Evolutionary conservation across 37 sponge, comb jelly and placozoan genomes (phyloP), one percentile per base, ranked within the genome.

Genomic region (Ephydatia muelleri): DNA sequence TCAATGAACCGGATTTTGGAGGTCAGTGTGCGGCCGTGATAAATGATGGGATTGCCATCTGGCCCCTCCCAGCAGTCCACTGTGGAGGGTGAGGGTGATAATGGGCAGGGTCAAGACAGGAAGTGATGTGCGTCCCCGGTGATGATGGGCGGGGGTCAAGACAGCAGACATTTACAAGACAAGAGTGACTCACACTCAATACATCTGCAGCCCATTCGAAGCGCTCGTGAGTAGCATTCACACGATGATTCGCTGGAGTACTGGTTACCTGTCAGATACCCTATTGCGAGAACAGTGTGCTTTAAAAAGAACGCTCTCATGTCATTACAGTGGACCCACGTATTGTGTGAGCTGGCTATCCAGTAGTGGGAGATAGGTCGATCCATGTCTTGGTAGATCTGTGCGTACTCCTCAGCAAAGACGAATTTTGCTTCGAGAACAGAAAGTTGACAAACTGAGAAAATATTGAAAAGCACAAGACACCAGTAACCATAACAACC

Each of bases 271-370:
- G 95, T 95, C 77, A 99, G 83, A 67, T 99, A 99, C 74, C n/a
- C 97, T 99, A 40, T 28, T 70, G 40, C 25, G 9, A 39, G 49
- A 80, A 76, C 23, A 77, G 11, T 35, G 40, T n/a, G 26, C 3
- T 0, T 25, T 33, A 38, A 84, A 28, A 31, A 14, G 71, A 48
- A 6, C 22, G 69, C 43, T 69, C 35, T 36, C 29, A 64, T 26
- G 25, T 30, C 5, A 2, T 12, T n/a, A 12, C 12, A 29, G 77
- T 30, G 13, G 22, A 14, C 25, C 37, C 35, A 95, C 98, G 98
- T 97, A 87, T 97, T 97, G 82, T 97, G 98, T 66, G 98, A 97
- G 2, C 97, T 97, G 22, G 92, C 92, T 34, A 99, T 97, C 99
- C 99, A 99, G 89, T 99, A 99, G 76, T 99, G 97, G 23, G 77